Evolutionary conservation across 2,113 vertebrate genomes (phyloP), one percentile per base, ranked within the genome.

Genomic region (Spilogale gracilis): DNA sequence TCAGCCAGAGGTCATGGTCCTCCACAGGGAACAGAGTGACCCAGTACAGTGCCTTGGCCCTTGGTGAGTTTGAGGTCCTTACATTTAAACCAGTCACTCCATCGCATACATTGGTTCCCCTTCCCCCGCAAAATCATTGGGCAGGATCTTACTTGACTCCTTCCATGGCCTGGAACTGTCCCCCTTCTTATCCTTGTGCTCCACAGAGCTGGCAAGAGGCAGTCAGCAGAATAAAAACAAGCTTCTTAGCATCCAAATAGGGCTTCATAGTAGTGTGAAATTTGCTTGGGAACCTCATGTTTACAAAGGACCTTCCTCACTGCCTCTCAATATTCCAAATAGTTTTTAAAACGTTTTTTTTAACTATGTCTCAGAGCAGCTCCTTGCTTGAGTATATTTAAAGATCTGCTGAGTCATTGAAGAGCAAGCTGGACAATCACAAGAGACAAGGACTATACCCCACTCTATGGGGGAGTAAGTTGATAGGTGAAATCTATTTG

Each of bases 351-450:
- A 71, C 32, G 18, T 6, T 43, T 76, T 90, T 93, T 92, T 92
- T 93, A 91, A 58, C 52, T 86, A 54, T 96, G 21, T 95, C 82
- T 95, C 86, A 87, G 82, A 92, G 67, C 30, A 94, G 16, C 80
- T 93, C 73, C 71, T 95, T 92, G 96, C 79, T 82, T 93, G 32
- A 45, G 23, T 96, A 54, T 97, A 97, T 97, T 98, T 98, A 98
- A 97, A 96, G 96, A 97, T 96, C 79, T 97, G 97, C 97, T 98
- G 97, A 97, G 91, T 98, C 97, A 97, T 91, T 96, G 71, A 92
- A 95, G 94, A 90, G 82, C 45, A 94, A 81, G 17, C 88, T 94
- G 81, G 82, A 56, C 95, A 81, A 94, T 94, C 17, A 2, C 60
- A 93, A 78, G 94, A 97, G 73, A 71, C 43, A 94, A 96, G n/a